phyloP scores from a whole-genome alignment of 2,113 vertebrate genomes.

The Pristiophorus japonicus region DNA sequence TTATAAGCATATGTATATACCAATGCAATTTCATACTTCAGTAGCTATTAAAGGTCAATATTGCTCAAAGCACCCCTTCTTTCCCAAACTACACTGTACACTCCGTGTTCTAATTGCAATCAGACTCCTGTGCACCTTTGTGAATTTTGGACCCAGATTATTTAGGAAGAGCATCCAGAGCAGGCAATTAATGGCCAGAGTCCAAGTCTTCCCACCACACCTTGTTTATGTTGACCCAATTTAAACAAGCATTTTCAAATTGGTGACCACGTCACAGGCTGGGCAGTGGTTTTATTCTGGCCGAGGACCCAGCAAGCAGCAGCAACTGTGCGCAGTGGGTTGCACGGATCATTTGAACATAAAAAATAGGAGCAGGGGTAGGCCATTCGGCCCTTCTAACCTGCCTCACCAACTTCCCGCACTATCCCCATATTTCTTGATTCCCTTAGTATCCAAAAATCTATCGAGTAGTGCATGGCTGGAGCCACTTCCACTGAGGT shows the following conservation, averaged over 20 bases:
- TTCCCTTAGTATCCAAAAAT: too few species aligned
- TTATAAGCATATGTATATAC: not conserved
- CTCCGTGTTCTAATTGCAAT: not conserved
- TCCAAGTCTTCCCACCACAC: not conserved
- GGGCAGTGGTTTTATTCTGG: not conserved
- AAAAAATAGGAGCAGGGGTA: too few species aligned
- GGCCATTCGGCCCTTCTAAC: too few species aligned
- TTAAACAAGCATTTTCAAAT: not conserved
- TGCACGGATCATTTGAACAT: too few species aligned
- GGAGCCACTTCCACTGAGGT: not conserved
- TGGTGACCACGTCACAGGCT: not conserved
- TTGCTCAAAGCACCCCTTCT: not conserved
- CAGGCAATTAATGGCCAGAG: not conserved
- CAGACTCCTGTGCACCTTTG: not conserved
- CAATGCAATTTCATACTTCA: constrained; percentile 7
- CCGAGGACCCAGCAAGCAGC: not conserved
- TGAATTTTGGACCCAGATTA: not conserved
- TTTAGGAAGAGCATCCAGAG: not conserved
- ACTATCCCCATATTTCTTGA: too few species aligned
- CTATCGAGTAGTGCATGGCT: not conserved
- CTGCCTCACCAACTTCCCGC: too few species aligned
- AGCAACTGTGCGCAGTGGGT: not conserved
- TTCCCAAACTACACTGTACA: not conserved
- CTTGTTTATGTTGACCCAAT: not conserved
- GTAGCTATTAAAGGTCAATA: not conserved